Conservation (phyloP, 2,888 invertebrate genomes). For the Invenusta paracnida region DNA sequence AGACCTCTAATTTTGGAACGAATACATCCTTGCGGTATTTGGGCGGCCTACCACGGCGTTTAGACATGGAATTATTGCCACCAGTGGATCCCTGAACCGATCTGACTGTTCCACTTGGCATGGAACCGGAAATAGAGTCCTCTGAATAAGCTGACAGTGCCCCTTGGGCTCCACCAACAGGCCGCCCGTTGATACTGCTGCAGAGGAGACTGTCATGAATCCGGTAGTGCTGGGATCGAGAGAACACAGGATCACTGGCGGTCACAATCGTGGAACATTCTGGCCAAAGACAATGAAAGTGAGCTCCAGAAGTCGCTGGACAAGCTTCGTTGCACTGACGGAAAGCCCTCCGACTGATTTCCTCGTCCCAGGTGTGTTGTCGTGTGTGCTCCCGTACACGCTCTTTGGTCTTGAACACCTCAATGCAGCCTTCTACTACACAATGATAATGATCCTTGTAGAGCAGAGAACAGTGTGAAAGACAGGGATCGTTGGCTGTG, state of each 20-base stretch:
- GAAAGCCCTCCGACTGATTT: constrained; percentile 10
- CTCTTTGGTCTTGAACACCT: constrained; percentile 62
- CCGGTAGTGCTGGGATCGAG: constrained; percentile 33
- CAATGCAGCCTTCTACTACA: constrained; percentile 65
- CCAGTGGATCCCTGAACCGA: not conserved
- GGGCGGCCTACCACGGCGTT: constrained; percentile 89
- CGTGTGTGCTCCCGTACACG: constrained; percentile 79
- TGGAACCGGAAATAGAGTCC: not conserved
- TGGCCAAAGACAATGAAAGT: constrained; percentile 37
- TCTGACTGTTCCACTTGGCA: not conserved
- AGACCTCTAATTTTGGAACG: constrained; percentile 51
- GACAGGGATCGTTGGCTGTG: constrained; percentile 62
- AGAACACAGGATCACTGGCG: constrained; percentile 24
- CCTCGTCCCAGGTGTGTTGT: constrained; percentile 36
- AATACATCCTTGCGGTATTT: constrained; percentile 67
- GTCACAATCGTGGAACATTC: not conserved
- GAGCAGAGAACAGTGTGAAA: constrained; percentile 65
- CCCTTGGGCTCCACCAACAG: not conserved
- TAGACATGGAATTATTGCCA: not conserved
- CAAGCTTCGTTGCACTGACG: constrained; percentile 32
- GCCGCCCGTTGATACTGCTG: not conserved
- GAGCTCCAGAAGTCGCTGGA: not conserved
- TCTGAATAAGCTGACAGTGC: not conserved
- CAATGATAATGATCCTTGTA: constrained; percentile 83
- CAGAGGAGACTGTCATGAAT: constrained; percentile 26